Base-by-base conservation (phyloP, 2,888 invertebrate species). In the Anorthoa munda region DNA sequence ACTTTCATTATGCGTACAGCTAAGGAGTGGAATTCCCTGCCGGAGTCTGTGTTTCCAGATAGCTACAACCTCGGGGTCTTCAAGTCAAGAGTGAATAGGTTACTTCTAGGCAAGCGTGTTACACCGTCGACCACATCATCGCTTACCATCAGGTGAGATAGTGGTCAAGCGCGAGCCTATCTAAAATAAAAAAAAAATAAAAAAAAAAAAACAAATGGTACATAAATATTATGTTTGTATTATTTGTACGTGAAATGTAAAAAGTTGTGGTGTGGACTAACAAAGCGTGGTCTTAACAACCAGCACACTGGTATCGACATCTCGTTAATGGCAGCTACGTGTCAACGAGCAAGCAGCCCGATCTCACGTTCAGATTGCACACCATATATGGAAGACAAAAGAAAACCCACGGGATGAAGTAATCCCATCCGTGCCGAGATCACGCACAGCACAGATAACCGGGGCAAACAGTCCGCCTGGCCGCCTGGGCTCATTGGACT, bases 401-500 rank as follows among this genome's bases (percentile, higher is more conserved):
- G 89, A 88, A 91, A 87, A 90, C 75, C 78, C 81, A 83, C 82
- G 86, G 86, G 87, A 87, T 86, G 86, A 79, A 87, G 90, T 86
- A 88, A 89, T 85, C 88, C 81, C 83, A 85, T 79, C 85, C 81
- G 82, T 79, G 83, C 75, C 86, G 87, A 92, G 94, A 93, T 93
- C 93, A 93, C 91, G 93, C 90, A 90, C 85, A 66, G 79, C 82
- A 69, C 74, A 88, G 91, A 92, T 92, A 92, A 89, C 88, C 88
- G 85, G 88, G 88, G 90, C 90, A 93, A 91, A 92, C 92, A 87
- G 84, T 88, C 86, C 80, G 87, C 66, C 84, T 73, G 79, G 90
- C 86, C 80, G 87, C 66, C 84, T 73, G 79, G 90, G 90, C 94
- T 94, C 93, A 89, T 94, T 91, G 93, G 92, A 86, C 91, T 91